phyloP scores from a whole-genome alignment of 2,113 vertebrate species.

The Pipra filicauda region DNA sequence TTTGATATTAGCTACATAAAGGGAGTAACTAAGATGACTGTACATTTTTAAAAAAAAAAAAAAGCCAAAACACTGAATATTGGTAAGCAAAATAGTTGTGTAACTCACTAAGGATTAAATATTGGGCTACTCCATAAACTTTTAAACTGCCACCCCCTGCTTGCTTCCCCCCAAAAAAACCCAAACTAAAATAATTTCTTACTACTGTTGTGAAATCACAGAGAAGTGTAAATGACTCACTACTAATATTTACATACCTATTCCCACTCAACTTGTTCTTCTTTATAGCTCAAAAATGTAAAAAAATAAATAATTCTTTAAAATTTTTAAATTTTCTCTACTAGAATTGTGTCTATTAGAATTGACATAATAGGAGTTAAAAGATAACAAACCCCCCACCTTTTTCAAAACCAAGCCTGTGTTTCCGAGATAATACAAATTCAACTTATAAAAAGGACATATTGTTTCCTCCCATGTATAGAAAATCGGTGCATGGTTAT shows the following conservation, averaged over 20 bases:
- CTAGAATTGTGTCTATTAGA: neutral
- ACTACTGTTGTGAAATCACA: neutral
- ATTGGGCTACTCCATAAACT: neutral
- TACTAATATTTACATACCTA: neutral
- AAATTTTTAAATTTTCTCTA: neutral
- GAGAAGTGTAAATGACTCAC: slow-evolving; percentile 16
- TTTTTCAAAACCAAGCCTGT: neutral
- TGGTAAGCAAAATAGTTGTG: neutral
- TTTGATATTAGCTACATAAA: neutral
- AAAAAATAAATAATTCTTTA: neutral
- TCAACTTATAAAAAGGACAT: neutral
- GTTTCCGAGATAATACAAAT: neutral
- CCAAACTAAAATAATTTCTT: neutral
- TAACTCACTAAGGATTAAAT: neutral
- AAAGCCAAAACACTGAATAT: neutral
- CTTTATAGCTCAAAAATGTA: neutral
- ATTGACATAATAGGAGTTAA: neutral
- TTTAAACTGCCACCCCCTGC: neutral
- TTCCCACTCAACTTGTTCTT: neutral
- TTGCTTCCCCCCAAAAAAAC: neutral
- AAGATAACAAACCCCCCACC: neutral
- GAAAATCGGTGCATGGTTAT: neutral
- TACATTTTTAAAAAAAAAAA: neutral
- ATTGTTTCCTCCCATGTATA: neutral
- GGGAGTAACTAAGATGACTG: neutral